Evolutionary conservation across 2,888 invertebrate genomes (phyloP).

Genomic region (Leucozona laternaria): DNA sequence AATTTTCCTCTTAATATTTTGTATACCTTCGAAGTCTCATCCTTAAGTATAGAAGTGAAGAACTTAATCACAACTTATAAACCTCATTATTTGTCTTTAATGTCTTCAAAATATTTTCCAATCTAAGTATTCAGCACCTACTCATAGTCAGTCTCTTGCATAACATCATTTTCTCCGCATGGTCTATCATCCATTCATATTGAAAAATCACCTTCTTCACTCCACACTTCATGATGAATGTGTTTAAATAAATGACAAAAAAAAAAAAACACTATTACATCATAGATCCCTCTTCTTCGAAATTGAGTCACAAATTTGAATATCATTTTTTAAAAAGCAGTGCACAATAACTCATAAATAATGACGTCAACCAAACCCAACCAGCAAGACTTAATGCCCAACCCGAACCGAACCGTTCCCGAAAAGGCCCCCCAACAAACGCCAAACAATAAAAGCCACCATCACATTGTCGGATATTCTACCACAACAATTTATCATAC

Average conservation of each 20-base stretch:
- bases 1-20: neutral
- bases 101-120: neutral
- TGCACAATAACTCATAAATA: slow-evolving; percentile 67
- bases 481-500: slow-evolving; percentile 67
- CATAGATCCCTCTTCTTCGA: slow-evolving; percentile 19
- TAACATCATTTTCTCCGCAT: neutral
- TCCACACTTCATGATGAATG: slow-evolving; percentile 45
- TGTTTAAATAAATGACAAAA: neutral
- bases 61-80: neutral
- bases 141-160: neutral
- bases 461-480: slow-evolving; percentile 36
- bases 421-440: slow-evolving; percentile 25
- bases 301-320: slow-evolving; percentile 65
- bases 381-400: slow-evolving; percentile 19
- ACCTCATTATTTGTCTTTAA: neutral
- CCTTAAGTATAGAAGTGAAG: no score
- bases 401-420: slow-evolving; percentile 8
- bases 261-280: slow-evolving; percentile 9
- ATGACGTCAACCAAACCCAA: slow-evolving; percentile 58
- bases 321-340: slow-evolving; percentile 38
- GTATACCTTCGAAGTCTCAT: neutral
- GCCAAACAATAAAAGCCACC: slow-evolving; percentile 50
- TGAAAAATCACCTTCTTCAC: slow-evolving; percentile 3
- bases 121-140: neutral
- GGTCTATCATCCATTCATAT: neutral